Conservation (phyloP, 2,113 vertebrate species). For the Cyprinus carpio region DNA sequence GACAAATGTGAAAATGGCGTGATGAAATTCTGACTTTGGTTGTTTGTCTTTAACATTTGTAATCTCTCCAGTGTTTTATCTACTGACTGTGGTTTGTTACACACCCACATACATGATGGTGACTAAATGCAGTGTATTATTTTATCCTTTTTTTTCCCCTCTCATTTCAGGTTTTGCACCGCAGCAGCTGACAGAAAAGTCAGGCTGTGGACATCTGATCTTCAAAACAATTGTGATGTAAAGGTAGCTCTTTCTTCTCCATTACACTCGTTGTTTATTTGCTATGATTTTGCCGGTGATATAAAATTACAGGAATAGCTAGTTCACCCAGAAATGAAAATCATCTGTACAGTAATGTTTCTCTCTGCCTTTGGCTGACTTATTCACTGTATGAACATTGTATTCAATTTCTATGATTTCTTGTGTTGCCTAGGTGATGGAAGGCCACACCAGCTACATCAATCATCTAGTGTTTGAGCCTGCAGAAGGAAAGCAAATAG, state of each 20-base stretch:
- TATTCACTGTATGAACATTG: background rate
- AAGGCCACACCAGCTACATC: conserved; percentile 91
- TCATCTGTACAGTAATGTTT: background rate
- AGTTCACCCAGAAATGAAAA: too few relatives aligned
- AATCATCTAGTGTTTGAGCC: conserved; percentile 95
- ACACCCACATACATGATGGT: background rate
- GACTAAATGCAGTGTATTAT: conserved; percentile 26
- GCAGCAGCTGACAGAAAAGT: conserved; percentile 88
- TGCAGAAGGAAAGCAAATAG: conserved; percentile 88
- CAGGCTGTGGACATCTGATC: conserved; percentile 89
- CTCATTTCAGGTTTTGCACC: conserved; percentile 86
- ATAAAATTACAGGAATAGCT: too few relatives aligned
- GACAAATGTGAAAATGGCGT: conserved; percentile 63
- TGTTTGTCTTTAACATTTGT: conserved; percentile 73
- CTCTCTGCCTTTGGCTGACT: background rate
- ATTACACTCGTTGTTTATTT: background rate
- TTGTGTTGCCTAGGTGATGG: conserved; percentile 79
- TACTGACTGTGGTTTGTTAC: conserved; percentile 56
- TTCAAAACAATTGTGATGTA: conserved; percentile 86
- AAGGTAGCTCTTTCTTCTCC: conserved; percentile 77
- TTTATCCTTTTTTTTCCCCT: conserved; percentile 52
- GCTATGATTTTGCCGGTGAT: background rate
- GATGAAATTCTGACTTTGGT: conserved; percentile 64
- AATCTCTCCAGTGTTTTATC: conserved; percentile 65
- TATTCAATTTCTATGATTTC: conserved; percentile 33